Evolutionary conservation across 2,797 vertebrate genomes (phyloP).

Genomic region (Eulemur rubriventer): DNA sequence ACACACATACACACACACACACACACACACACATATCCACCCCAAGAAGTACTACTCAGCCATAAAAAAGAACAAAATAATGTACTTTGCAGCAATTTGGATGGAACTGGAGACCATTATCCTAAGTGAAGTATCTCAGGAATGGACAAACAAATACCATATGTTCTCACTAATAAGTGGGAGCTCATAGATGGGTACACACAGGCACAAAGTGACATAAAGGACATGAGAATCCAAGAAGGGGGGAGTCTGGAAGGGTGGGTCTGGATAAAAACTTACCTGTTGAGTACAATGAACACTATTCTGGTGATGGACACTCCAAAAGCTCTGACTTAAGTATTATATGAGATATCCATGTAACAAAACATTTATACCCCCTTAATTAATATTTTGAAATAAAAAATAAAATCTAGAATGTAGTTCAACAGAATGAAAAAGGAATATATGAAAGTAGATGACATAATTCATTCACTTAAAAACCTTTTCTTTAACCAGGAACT

Average conservation of each 20-base stretch:
- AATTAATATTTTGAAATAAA: background rate
- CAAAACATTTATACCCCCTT: background rate
- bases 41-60: background rate
- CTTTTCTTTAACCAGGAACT: background rate
- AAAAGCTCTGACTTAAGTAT: too few relatives aligned
- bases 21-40: too few relatives aligned
- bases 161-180: background rate
- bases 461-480: background rate
- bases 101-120: background rate
- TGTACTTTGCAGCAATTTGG: background rate
- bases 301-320: too few relatives aligned
- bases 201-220: too few relatives aligned
- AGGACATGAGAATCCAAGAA: too few relatives aligned
- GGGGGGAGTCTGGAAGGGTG: too few relatives aligned
- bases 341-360: too few relatives aligned
- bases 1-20: background rate
- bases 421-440: background rate
- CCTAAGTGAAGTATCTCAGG: background rate
- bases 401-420: too few relatives aligned
- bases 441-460: background rate
- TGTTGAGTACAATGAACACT: too few relatives aligned
- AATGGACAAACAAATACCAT: background rate
- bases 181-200: background rate
- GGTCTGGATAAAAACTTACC: too few relatives aligned
- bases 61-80: background rate